These are phyloP conservation scores for Drosophila helvetica DNA, from an alignment of 2,888 invertebrate genomes.

Conservation along the genomic window DNA sequence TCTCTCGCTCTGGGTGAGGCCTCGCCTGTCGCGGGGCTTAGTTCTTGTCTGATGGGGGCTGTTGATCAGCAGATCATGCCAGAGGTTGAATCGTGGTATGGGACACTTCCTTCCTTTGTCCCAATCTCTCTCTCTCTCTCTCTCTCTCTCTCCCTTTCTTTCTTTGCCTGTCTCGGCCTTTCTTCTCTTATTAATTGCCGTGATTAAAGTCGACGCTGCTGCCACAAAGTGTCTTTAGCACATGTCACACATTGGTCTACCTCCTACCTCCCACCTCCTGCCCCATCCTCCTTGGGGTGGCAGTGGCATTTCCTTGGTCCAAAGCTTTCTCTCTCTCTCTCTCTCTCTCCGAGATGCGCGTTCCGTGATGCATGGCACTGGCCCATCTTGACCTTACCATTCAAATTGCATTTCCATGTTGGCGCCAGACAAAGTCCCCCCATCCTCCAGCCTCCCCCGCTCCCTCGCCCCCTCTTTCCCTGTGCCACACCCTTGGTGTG, in stretches of 20 bases:
- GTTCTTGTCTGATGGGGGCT: conserved; percentile 13
- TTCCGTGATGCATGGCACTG: conserved; percentile 56
- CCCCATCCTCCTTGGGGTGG: neutral
- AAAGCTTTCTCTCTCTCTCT: conserved; percentile 36
- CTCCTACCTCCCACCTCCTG: neutral
- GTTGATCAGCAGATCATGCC: neutral
- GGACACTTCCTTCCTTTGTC: conserved; percentile 59
- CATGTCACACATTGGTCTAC: conserved; percentile 62
- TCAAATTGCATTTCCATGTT: conserved; percentile 76
- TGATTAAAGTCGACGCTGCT: conserved; percentile 69
- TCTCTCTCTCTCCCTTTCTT: conserved; percentile 10
- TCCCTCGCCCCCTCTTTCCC: too few relatives aligned
- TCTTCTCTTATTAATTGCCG: conserved; percentile 70
- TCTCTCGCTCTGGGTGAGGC: conserved; percentile 67
- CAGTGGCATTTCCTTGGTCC: conserved; percentile 41
- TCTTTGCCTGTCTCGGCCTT: conserved; percentile 3
- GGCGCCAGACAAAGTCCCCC: conserved; percentile 56
- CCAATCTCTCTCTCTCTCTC: neutral
- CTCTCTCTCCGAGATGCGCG: too few relatives aligned
- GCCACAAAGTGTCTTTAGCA: conserved; percentile 70
- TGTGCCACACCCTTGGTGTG: neutral
- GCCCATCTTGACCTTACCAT: conserved; percentile 69
- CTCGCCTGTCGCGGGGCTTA: conserved; percentile 9
- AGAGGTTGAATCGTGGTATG: conserved; percentile 12
- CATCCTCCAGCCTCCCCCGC: conserved; percentile 4